Evolutionary conservation across 2,888 invertebrate genomes (phyloP).

Genomic region (Volucella inflata): DNA sequence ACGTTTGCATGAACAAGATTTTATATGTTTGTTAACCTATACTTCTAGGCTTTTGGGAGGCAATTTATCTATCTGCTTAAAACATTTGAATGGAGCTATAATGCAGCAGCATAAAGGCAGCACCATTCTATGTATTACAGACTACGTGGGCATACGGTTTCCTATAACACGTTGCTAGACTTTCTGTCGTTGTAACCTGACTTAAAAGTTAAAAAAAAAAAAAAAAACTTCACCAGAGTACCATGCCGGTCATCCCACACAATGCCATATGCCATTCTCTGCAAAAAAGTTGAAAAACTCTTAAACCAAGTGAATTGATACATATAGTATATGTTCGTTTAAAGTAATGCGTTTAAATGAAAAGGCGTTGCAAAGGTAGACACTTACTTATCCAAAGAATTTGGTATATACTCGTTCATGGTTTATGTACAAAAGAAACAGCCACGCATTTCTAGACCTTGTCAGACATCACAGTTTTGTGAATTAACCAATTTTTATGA

Average conservation of each 20-base stretch:
- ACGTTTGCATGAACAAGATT: no score
- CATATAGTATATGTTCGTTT: background rate
- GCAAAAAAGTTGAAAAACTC: conserved; percentile 65
- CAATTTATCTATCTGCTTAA: conserved; percentile 68
- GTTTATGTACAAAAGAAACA: background rate
- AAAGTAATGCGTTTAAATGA: conserved; percentile 50
- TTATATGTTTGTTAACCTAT: conserved; percentile 36
- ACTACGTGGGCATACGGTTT: conserved; percentile 68
- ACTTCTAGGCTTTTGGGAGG: conserved; percentile 50
- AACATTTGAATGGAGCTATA: conserved; percentile 48
- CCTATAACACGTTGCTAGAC: conserved; percentile 69
- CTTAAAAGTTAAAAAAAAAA: conserved; percentile 56
- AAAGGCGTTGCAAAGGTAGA: conserved; percentile 63
- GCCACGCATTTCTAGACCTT: no score
- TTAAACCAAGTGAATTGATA: conserved; percentile 33
- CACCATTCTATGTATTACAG: conserved; percentile 51
- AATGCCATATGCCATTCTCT: conserved; percentile 59
- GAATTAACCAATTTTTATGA: no score
- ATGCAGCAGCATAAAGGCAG: conserved; percentile 39
- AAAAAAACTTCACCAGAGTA: conserved; percentile 57
- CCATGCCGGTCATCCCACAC: conserved; percentile 69
- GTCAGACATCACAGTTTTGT: no score
- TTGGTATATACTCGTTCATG: background rate
- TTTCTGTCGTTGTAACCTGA: conserved; percentile 71
- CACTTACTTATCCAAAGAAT: conserved; percentile 7